A percentile compares a stretch with the other conserved stretches of the same genome.
Conservation (phyloP, 2,797 vertebrate species). For the Gymnopithys bicolor region DNA sequence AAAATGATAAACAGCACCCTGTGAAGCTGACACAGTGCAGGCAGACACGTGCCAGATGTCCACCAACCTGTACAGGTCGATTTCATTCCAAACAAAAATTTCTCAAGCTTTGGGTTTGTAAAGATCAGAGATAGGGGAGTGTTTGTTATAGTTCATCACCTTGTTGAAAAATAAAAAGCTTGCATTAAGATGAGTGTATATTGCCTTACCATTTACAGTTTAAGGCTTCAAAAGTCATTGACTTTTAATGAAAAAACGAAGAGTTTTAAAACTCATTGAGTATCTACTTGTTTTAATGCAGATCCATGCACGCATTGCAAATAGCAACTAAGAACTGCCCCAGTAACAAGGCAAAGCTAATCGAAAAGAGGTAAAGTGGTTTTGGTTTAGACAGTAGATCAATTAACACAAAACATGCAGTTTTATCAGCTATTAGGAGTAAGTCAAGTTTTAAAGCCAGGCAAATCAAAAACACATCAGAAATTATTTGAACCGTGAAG, state of each 20-base stretch:
- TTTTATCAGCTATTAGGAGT: background rate
- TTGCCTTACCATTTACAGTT: background rate
- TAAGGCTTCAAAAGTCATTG: background rate
- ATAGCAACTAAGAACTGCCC: background rate
- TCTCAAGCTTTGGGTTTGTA: background rate
- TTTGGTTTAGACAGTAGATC: background rate
- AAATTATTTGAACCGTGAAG: background rate
- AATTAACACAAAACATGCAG: background rate
- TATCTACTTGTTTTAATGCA: background rate
- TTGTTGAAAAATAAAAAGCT: background rate
- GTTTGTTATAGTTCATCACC: background rate
- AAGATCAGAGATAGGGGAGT: background rate
- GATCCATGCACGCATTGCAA: background rate
- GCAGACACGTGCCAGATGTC: background rate
- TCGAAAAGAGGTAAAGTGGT: background rate
- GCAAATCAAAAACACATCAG: slow-evolving; percentile 21
- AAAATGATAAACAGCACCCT: background rate
- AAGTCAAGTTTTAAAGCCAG: background rate
- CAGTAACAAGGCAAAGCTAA: background rate
- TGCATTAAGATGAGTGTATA: background rate
- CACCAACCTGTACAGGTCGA: background rate
- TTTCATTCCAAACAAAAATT: background rate
- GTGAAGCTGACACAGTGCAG: background rate
- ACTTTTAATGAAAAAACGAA: background rate
- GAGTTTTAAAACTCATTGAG: background rate